Conservation (phyloP, 1,140 invertebrate genomes). For the Spodoptera litura region DNA sequence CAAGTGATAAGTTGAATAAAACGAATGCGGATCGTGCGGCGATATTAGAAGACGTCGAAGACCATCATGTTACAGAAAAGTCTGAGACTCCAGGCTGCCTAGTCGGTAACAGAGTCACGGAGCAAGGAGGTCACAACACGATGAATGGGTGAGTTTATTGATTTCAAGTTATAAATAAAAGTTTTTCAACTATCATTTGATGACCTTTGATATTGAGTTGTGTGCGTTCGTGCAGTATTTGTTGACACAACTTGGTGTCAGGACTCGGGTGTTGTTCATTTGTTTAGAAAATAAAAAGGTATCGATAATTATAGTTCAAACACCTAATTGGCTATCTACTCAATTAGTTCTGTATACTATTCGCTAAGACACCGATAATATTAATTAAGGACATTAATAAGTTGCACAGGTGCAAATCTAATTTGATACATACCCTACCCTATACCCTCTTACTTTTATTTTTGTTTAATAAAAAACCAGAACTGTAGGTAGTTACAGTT, state of each 20-base stretch:
- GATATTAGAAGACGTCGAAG: constrained; percentile 80
- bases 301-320: too few species aligned
- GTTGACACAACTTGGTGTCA: not conserved
- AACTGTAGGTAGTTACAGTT: too few species aligned
- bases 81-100: constrained; percentile 80
- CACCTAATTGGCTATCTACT: too few species aligned
- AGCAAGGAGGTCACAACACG: constrained; percentile 62
- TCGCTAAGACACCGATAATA: too few species aligned
- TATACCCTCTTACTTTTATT: too few species aligned
- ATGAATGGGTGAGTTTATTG: constrained; percentile 68
- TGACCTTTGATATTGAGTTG: not conserved
- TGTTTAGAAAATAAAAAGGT: not conserved
- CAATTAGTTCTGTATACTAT: too few species aligned
- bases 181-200: not conserved
- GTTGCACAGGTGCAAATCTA: too few species aligned
- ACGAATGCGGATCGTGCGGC: constrained; percentile 77
- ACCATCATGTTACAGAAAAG: constrained; percentile 74
- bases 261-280: not conserved
- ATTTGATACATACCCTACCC: too few species aligned
- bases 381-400: too few species aligned
- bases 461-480: too few species aligned
- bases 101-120: constrained; percentile 74
- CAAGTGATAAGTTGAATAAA: constrained; percentile 82
- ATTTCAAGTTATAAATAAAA: not conserved
- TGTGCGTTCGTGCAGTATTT: not conserved